Evolutionary conservation across 2,797 vertebrate genomes (phyloP).

Genomic region (Florisuga fusca): DNA sequence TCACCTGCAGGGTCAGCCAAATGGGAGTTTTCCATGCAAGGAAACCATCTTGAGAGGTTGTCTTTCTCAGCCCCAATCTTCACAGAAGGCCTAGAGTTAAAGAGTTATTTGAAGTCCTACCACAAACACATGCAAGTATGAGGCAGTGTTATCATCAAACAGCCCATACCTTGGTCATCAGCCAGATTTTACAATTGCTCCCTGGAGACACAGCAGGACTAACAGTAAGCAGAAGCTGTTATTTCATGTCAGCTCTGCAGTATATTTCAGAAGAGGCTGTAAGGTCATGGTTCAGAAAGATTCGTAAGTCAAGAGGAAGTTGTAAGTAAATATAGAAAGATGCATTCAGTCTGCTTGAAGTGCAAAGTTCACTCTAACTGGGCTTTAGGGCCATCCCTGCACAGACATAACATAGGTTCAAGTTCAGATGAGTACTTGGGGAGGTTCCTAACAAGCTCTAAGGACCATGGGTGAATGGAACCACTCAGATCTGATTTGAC

Average conservation of each 20-base stretch:
- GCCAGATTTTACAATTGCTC: neutral
- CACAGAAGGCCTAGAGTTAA: neutral
- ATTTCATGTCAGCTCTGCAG: neutral
- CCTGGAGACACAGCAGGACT: neutral
- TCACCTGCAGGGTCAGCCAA: neutral
- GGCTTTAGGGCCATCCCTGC: neutral
- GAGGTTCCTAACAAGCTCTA: neutral
- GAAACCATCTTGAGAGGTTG: neutral
- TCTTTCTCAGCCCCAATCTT: neutral
- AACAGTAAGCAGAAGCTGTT: neutral
- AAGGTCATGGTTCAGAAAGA: neutral
- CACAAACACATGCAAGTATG: neutral
- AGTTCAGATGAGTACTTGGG: neutral
- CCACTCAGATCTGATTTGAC: neutral
- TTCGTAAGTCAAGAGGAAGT: neutral
- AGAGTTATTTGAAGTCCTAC: neutral
- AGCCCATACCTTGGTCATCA: neutral
- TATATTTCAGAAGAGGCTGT: neutral
- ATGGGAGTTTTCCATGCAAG: neutral
- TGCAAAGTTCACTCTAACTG: neutral
- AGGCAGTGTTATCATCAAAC: neutral
- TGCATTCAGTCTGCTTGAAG: neutral
- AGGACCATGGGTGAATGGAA: neutral
- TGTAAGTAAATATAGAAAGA: conserved; percentile 5
- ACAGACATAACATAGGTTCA: neutral